Evolutionary conservation across 2,888 invertebrate genomes (phyloP).

Genomic region (Perizoma affinitatum): DNA sequence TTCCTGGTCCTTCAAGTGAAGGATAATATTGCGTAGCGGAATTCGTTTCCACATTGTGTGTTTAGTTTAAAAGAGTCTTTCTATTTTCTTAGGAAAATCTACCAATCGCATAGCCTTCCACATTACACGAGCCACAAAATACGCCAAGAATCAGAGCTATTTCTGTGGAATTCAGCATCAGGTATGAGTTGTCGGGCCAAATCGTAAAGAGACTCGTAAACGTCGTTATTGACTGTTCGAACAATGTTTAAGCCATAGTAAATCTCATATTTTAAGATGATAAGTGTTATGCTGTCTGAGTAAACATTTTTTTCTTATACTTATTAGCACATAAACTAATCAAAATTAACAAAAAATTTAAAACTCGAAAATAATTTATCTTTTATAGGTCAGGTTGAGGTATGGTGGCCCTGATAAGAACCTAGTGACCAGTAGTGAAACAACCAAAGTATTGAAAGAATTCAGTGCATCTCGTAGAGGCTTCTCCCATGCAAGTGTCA

Average conservation of each 20-base stretch:
- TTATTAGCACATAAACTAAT: background rate
- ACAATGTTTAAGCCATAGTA: slow-evolving; percentile 7
- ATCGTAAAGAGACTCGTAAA: slow-evolving; percentile 21
- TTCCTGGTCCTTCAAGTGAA: no score
- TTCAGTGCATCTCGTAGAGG: no score
- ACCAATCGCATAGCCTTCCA: background rate
- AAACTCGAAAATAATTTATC: background rate
- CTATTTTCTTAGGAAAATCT: background rate
- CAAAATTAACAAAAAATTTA: background rate
- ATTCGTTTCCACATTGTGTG: no score
- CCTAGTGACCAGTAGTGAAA: no score
- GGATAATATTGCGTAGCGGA: no score
- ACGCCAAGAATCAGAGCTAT: slow-evolving; percentile 13
- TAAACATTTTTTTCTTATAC: slow-evolving; percentile 7
- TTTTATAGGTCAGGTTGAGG: background rate
- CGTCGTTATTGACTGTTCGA: slow-evolving; percentile 7
- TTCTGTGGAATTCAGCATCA: slow-evolving; percentile 2
- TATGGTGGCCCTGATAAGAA: no score
- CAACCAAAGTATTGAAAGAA: no score
- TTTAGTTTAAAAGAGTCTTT: no score
- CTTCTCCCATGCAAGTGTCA: no score
- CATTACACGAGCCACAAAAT: background rate
- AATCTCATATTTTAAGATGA: slow-evolving; percentile 13
- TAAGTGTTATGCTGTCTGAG: slow-evolving; percentile 8
- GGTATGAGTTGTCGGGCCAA: slow-evolving; percentile 8